Evolutionary conservation across 2,888 invertebrate genomes (phyloP).

Genomic region (Carterocephalus palaemon): DNA sequence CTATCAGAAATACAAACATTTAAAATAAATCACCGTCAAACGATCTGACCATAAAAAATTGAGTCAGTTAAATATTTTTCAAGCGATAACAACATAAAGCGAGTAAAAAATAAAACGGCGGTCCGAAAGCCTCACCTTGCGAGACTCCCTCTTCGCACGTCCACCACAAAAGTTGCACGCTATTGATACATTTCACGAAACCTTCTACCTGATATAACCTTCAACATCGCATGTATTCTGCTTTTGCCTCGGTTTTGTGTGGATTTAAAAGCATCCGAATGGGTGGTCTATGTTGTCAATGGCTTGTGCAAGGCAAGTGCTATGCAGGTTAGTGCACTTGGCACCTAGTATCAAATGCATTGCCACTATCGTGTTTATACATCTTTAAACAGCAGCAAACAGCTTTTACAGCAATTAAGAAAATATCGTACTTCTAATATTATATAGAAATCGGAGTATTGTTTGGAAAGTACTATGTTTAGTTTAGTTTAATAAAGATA

Average conservation of each 20-base stretch:
- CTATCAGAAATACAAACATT: conserved; percentile 15
- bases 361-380: no score
- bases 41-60: conserved; percentile 35
- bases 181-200: conserved; percentile 72
- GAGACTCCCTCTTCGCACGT: conserved; percentile 71
- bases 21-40: conserved; percentile 11
- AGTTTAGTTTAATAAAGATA: no score
- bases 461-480: no score
- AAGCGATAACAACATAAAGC: conserved; percentile 37
- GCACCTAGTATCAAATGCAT: no score
- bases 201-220: conserved; percentile 68
- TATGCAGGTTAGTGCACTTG: conserved; percentile 6
- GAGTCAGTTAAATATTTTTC: conserved; percentile 32
- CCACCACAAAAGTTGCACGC: conserved; percentile 73
- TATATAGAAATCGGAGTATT: no score
- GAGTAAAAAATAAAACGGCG: conserved; percentile 49
- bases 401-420: no score
- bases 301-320: conserved; percentile 40
- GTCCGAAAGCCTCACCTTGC: conserved; percentile 58
- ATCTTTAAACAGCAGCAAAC: no score
- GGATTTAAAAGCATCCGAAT: conserved; percentile 43
- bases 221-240: conserved; percentile 49
- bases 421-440: no score
- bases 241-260: conserved; percentile 45
- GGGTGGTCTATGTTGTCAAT: conserved; percentile 58